A percentile compares a stretch with the other conserved stretches of the same genome.
Conservation (phyloP, 1,140 invertebrate species). For the Ylistrum balloti region DNA sequence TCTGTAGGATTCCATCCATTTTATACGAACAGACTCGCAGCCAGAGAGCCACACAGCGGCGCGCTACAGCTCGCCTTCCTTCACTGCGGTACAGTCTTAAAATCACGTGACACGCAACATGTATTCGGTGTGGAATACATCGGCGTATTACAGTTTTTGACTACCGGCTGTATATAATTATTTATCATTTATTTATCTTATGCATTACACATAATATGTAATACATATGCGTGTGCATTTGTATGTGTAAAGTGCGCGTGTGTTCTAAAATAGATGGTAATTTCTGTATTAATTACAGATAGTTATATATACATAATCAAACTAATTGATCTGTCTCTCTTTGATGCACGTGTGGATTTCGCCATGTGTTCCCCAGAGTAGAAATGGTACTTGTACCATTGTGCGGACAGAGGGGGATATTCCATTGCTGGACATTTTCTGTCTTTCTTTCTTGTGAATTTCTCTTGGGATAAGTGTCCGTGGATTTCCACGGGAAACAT, state of each 20-base stretch:
- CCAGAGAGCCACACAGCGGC: neutral
- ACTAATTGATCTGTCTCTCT: conserved; percentile 25
- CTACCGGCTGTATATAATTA: conserved; percentile 6
- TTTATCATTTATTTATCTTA: neutral
- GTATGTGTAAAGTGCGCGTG: conserved; percentile 37
- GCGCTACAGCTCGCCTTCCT: neutral
- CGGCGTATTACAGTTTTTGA: conserved; percentile 33
- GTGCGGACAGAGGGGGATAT: neutral
- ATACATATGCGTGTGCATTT: neutral
- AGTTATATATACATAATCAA: neutral
- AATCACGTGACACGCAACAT: conserved; percentile 15
- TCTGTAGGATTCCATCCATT: conserved; percentile 13
- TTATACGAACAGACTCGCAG: neutral
- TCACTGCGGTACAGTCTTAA: conserved; percentile 15
- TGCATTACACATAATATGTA: neutral
- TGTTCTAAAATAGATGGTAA: neutral
- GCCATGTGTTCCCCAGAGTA: neutral
- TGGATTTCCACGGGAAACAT: neutral
- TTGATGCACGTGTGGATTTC: neutral
- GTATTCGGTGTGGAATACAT: neutral
- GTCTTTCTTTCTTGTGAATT: neutral
- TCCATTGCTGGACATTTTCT: neutral
- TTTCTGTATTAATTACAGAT: neutral
- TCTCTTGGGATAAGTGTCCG: conserved; percentile 31
- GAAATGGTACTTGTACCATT: neutral